A percentile compares a stretch with the other conserved stretches of the same genome.
These are phyloP conservation scores for Diglossa brunneiventris DNA, from an alignment of 2,113 vertebrate species.

Conservation along the genomic window DNA sequence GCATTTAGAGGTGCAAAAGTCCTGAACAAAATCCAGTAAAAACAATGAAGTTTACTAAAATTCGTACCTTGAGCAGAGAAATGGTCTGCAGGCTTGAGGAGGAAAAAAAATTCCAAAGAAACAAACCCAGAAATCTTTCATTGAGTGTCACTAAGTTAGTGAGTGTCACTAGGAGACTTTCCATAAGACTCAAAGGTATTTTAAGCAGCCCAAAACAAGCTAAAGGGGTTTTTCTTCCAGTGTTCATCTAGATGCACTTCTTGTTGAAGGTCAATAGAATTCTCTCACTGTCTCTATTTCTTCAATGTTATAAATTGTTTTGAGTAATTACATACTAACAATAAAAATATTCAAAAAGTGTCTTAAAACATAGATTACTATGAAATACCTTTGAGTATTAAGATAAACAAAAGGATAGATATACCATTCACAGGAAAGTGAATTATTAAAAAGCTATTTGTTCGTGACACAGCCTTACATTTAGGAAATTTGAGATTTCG, in stretches of 20 bases:
- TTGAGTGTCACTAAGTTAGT: background rate
- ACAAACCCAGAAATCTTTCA: background rate
- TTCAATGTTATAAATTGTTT: background rate
- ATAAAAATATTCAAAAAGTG: background rate
- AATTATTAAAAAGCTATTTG: background rate
- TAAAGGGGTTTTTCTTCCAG: background rate
- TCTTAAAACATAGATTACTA: background rate
- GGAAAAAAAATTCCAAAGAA: background rate
- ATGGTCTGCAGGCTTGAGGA: background rate
- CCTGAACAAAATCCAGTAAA: background rate
- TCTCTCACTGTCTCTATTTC: background rate
- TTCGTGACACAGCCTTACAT: background rate
- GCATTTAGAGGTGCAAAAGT: background rate
- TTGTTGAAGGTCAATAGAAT: background rate
- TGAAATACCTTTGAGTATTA: background rate
- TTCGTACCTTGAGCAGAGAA: background rate
- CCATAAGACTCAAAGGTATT: background rate
- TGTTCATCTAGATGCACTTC: background rate
- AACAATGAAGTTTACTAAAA: background rate
- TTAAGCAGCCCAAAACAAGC: background rate
- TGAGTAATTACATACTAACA: background rate
- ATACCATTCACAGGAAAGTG: background rate
- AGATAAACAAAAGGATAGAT: background rate
- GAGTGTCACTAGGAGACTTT: background rate
- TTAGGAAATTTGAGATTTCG: background rate